Percentiles rank a stretch among this genome's conserved stretches.
Evolutionary conservation across 2,113 vertebrate genomes (phyloP).

Genomic region (Callopanchax toddi): DNA sequence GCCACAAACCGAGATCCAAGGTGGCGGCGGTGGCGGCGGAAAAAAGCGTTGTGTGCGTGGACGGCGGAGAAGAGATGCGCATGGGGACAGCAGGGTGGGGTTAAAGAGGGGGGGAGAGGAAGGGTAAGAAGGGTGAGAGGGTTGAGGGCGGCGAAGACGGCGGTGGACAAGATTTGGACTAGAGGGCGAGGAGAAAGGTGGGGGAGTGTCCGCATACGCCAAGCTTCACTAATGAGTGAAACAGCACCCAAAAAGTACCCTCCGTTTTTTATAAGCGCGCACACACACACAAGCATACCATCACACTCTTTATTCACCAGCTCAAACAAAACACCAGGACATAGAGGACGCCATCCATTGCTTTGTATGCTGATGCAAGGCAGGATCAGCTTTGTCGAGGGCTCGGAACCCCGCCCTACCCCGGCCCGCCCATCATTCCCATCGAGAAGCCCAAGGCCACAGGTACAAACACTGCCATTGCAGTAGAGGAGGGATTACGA

Average conservation of each 20-base stretch:
- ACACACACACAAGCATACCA: constrained; percentile 19
- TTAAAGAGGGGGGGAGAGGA: constrained; percentile 8
- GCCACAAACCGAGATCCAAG: constrained; percentile 64
- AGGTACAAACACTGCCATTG: constrained; percentile 40
- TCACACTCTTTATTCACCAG: constrained; percentile 23
- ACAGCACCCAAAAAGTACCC: constrained; percentile 25
- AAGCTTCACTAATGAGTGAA: constrained; percentile 57
- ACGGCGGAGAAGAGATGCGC: constrained; percentile 75
- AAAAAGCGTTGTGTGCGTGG: constrained; percentile 62
- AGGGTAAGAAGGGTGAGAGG: constrained; percentile 12
- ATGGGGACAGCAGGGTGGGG: constrained; percentile 41
- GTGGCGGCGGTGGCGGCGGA: constrained; percentile 72
- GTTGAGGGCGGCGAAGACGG: constrained; percentile 73
- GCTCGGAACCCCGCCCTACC: constrained; percentile 7
- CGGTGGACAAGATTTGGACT: constrained; percentile 65
- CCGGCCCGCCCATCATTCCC: constrained; percentile 26
- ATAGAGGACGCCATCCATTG: constrained; percentile 16
- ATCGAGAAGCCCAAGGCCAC: constrained; percentile 27
- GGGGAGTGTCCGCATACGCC: constrained; percentile 46
- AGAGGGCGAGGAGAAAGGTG: constrained; percentile 54
- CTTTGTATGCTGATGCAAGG: constrained; percentile 36
- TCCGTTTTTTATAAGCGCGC: not conserved
- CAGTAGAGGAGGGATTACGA: constrained; percentile 53
- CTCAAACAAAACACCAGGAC: constrained; percentile 40
- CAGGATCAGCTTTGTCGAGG: constrained; percentile 29